Percentiles rank a stretch among this genome's conserved stretches.
These are phyloP conservation scores for Marmota monax DNA, from an alignment of 2,113 vertebrate species.

Conservation along the genomic window DNA sequence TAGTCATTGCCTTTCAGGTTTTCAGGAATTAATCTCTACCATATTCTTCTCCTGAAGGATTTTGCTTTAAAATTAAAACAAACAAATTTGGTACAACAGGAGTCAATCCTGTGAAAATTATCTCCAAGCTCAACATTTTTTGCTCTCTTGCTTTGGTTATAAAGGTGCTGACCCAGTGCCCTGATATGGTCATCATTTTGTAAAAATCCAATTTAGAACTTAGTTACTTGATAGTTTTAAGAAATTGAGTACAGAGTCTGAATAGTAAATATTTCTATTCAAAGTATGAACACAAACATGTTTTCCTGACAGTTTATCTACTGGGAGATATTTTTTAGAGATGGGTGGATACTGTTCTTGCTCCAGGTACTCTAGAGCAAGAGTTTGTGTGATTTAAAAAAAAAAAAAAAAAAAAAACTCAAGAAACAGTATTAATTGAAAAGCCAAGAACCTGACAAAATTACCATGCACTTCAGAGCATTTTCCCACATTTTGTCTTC, in stretches of 20 bases:
- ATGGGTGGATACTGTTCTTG: conserved; percentile 67
- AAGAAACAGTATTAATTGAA: conserved; percentile 62
- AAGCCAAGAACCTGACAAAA: conserved; percentile 54
- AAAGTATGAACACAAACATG: conserved; percentile 82
- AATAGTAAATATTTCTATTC: conserved; percentile 79
- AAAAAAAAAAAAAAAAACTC: background rate
- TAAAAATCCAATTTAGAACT: conserved; percentile 64
- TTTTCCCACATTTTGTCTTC: conserved; percentile 6
- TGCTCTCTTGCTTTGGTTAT: conserved; percentile 8
- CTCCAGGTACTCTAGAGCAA: conserved; percentile 70
- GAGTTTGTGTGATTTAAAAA: conserved; percentile 54
- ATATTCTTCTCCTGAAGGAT: conserved; percentile 22
- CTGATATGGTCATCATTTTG: conserved; percentile 73
- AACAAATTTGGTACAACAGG: background rate
- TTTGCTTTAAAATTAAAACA: conserved; percentile 54
- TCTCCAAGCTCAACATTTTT: background rate
- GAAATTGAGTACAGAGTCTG: conserved; percentile 48
- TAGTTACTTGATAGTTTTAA: conserved; percentile 60
- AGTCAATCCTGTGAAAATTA: background rate
- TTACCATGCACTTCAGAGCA: background rate
- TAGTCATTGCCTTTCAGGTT: conserved; percentile 37
- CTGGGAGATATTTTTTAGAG: conserved; percentile 79
- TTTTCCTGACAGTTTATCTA: conserved; percentile 82
- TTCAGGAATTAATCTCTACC: conserved; percentile 17
- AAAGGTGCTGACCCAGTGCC: background rate